Evolutionary conservation across 2,797 vertebrate species (phyloP).

Genomic region (Peromyscus aztecus): DNA sequence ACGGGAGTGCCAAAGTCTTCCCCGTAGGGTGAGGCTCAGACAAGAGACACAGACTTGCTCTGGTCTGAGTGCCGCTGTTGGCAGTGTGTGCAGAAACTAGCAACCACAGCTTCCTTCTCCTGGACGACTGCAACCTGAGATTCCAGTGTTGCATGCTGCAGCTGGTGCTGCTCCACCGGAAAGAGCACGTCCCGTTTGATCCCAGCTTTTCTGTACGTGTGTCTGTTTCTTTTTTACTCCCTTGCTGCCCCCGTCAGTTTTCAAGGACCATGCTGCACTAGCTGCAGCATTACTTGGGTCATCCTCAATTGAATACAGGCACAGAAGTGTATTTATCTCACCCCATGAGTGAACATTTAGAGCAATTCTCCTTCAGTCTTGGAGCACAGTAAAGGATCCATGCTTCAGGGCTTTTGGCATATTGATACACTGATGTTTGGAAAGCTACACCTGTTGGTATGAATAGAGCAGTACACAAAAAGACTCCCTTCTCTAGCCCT

Average conservation of each 20-base stretch:
- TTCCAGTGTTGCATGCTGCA: background rate
- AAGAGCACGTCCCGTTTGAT: background rate
- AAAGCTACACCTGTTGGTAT: background rate
- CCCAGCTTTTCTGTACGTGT: background rate
- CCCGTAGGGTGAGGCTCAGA: background rate
- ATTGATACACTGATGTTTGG: background rate
- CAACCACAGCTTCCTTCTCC: background rate
- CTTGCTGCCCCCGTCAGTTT: background rate
- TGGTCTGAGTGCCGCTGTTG: background rate
- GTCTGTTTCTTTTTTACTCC: background rate
- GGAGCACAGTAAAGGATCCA: background rate
- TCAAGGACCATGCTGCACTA: background rate
- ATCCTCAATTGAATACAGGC: background rate
- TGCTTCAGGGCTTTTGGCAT: constrained; percentile 27
- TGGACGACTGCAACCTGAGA: background rate
- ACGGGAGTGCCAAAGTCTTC: background rate
- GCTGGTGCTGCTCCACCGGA: background rate
- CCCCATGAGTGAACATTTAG: background rate
- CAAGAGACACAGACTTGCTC: background rate
- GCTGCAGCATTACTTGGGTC: background rate
- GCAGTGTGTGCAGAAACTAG: background rate
- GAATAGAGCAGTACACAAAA: background rate
- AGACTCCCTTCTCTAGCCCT: background rate
- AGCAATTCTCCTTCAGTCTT: background rate
- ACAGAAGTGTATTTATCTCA: background rate